Conservation (phyloP, 1,140 invertebrate species). For the Zaprionus camerounensis region DNA sequence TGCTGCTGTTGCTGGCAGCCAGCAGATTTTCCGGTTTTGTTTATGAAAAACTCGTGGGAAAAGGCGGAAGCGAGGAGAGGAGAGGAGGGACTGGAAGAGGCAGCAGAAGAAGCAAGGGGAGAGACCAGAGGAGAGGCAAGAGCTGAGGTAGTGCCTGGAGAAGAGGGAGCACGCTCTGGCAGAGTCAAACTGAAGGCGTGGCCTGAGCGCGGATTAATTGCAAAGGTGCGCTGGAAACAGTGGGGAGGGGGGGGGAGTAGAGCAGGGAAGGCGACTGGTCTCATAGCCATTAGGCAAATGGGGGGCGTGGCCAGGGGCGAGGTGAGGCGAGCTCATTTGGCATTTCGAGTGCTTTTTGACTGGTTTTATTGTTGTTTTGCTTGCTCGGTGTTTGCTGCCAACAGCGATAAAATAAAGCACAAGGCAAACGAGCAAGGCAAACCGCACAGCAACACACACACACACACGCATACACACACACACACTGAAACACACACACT, state of each 20-base stretch:
- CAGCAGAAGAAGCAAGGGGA: background rate
- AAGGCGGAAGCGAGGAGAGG: conserved; percentile 2
- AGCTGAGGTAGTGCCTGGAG: no score
- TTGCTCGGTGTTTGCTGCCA: conserved; percentile 54
- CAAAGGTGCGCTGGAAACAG: conserved; percentile 45
- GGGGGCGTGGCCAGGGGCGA: conserved; percentile 24
- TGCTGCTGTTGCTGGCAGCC: conserved; percentile 66
- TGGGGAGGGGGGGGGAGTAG: background rate
- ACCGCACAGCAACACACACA: conserved; percentile 27
- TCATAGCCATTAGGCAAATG: conserved; percentile 52
- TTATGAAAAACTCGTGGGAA: conserved; percentile 73
- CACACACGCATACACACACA: conserved; percentile 19
- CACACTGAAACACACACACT: conserved; percentile 20
- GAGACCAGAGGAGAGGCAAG: background rate
- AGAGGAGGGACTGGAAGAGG: background rate
- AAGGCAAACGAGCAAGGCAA: conserved; percentile 68
- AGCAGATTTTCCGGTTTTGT: conserved; percentile 77
- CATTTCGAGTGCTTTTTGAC: conserved; percentile 82
- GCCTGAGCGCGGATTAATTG: conserved; percentile 49
- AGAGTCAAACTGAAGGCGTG: conserved; percentile 36
- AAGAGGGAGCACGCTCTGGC: conserved; percentile 2
- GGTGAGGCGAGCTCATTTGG: conserved; percentile 64
- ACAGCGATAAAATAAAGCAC: conserved; percentile 82
- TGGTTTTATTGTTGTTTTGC: conserved; percentile 72
- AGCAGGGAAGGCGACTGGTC: conserved; percentile 5